Evolutionary conservation across 2,797 vertebrate species (phyloP).

Genomic region (Pelobates cultripes): DNA sequence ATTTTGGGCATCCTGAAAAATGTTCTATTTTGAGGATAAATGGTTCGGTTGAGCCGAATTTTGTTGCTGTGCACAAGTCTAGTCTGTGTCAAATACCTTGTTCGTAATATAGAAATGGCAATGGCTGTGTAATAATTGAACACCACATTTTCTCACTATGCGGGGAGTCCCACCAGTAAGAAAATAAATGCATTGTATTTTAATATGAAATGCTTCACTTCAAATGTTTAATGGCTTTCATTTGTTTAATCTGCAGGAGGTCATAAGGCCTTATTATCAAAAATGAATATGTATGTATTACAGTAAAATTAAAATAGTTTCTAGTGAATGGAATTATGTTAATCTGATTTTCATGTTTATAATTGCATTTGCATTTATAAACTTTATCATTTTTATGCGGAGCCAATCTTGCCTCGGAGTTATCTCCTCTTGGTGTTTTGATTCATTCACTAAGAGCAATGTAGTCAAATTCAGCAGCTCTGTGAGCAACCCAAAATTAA

Average conservation of each 20-base stretch:
- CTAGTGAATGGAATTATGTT: neutral
- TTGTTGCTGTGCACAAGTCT: neutral
- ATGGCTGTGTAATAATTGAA: conserved; percentile 20
- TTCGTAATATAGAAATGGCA: conserved; percentile 1
- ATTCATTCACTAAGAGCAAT: too few relatives aligned
- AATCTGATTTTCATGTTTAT: neutral
- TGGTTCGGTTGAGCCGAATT: neutral
- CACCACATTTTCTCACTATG: conserved; percentile 1
- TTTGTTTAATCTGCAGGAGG: conserved; percentile 50
- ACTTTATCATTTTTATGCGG: too few relatives aligned
- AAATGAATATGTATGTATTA: conserved; percentile 17
- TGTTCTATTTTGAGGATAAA: neutral
- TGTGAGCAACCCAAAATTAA: too few relatives aligned
- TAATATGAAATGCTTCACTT: conserved; percentile 54
- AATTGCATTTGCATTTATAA: neutral
- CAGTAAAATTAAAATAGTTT: neutral
- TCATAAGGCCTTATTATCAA: conserved; percentile 25
- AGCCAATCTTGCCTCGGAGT: too few relatives aligned
- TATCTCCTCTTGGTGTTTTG: too few relatives aligned
- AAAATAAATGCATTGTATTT: conserved; percentile 57
- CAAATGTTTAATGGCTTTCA: conserved; percentile 59
- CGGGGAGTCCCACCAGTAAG: conserved; percentile 6
- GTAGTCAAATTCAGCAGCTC: too few relatives aligned
- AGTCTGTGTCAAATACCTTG: neutral
- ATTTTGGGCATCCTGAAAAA: too few relatives aligned